phyloP scores from a whole-genome alignment of 2,797 vertebrate genomes.

The Rhabdophis nuchalis region DNA sequence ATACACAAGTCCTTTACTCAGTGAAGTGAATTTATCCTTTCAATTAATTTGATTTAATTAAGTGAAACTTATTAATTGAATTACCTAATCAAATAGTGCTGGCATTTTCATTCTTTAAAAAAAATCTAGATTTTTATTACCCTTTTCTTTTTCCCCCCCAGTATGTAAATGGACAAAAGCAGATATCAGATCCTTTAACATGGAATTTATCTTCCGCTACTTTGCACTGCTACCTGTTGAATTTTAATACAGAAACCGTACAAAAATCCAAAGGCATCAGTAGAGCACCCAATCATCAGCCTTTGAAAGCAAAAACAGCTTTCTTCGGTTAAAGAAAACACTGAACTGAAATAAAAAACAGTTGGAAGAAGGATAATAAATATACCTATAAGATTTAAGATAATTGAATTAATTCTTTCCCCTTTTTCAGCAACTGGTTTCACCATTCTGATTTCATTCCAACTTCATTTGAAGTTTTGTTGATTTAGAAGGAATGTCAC shows the following conservation, averaged over 20 bases:
- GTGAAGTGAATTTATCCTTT: not conserved
- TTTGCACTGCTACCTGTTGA: conserved; percentile 59
- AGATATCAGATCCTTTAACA: conserved; percentile 61
- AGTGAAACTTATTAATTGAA: conserved; percentile 13
- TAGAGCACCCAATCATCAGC: conserved; percentile 63
- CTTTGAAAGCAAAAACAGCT: conserved; percentile 56
- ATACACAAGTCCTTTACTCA: not conserved
- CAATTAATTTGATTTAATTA: not conserved
- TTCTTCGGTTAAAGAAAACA: conserved; percentile 57
- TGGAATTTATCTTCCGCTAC: conserved; percentile 60
- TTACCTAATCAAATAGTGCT: not conserved
- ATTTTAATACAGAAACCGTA: conserved; percentile 66
- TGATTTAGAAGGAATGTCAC: conserved; percentile 61
- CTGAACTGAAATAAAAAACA: conserved; percentile 42
- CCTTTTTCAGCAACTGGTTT: conserved; percentile 75
- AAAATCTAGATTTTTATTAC: not conserved
- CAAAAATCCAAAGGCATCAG: conserved; percentile 37
- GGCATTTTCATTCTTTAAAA: conserved; percentile 22
- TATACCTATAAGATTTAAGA: conserved; percentile 70
- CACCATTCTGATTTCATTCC: conserved; percentile 80
- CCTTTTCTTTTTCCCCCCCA: not conserved
- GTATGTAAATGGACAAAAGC: conserved; percentile 37
- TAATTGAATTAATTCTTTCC: conserved; percentile 74
- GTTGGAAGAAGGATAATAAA: conserved; percentile 41
- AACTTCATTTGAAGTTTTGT: conserved; percentile 64